Base-by-base conservation (phyloP, 2,888 invertebrate species). In the Cremastinae sp. region DNA sequence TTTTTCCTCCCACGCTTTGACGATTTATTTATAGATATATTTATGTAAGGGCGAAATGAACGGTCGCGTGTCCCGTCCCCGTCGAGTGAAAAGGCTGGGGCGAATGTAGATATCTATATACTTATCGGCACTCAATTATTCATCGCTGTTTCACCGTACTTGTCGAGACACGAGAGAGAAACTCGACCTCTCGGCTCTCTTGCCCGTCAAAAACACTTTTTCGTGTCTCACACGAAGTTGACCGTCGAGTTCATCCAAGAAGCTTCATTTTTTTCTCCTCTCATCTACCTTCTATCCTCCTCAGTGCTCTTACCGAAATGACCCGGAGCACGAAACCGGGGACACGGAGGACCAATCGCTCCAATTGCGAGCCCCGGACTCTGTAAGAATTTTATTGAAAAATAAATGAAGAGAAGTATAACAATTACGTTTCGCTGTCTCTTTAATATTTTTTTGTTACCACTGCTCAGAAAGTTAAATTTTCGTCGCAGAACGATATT, bases 41-140 rank as follows among this genome's bases (percentile, higher is more conserved):
- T 10, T 22, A 20, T 36, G 43, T 36, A 16, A 12, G 18, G 14
- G 47, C 20, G 71, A 28, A 28, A 45, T 18, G 10, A 61, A 53
- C 16, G 47, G 16, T 80, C 73, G 80, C 80, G 77, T 80, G 78
- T 70, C 70, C 41, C 45, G 20, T 59, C 7, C 14, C 49, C 5
- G 20, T n/a, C 2, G 22, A 38, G 0, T 34, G 34, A 20, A 70
- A 36, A 62, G 14, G 64, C 36, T 43, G 54, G 20, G 53, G 20
- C 47, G 20, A 56, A 54, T 41, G 34, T 62, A 61, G 75, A 71
- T 79, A 74, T 66, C 76, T 80, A 75, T 79, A 73, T 80, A 78
- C 80, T 79, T 81, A 80, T 79, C 65, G 74, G 65, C 68, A 76
- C 76, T 82, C 76, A 82, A 81, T 82, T 81, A 82, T 82, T 82